These are phyloP conservation scores for Scomber scombrus DNA, from an alignment of 2,113 vertebrate genomes.

Conservation along the genomic window DNA sequence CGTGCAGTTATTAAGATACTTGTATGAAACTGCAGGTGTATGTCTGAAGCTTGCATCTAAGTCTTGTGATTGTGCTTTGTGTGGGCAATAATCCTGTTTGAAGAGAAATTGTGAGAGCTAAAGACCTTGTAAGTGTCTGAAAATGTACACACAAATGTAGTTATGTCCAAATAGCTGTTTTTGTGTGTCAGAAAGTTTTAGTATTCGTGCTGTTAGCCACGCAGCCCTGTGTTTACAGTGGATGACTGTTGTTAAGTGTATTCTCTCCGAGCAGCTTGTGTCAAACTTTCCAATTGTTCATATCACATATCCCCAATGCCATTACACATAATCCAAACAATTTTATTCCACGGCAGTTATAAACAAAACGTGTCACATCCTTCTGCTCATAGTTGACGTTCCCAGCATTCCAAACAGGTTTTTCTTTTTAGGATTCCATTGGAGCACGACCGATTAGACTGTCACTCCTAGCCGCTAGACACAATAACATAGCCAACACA, in stretches of 20 bases:
- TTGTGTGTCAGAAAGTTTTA: conserved; percentile 11
- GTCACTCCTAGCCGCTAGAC: conserved; percentile 59
- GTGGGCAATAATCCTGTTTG: not conserved
- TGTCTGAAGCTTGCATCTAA: not conserved
- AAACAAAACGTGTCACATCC: conserved; percentile 46
- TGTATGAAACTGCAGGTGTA: not conserved
- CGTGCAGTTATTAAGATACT: too few species aligned
- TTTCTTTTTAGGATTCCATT: conserved; percentile 45
- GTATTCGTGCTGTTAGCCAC: not conserved
- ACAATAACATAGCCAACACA: conserved; percentile 72
- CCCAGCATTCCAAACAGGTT: conserved; percentile 57
- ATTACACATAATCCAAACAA: conserved; percentile 63
- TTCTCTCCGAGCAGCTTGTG: conserved; percentile 30
- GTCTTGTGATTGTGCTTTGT: not conserved
- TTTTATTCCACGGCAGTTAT: conserved; percentile 29
- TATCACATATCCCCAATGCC: conserved; percentile 39
- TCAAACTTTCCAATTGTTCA: conserved; percentile 62
- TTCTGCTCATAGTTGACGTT: conserved; percentile 29
- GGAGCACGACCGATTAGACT: conserved; percentile 10
- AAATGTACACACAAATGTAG: not conserved
- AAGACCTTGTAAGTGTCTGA: not conserved
- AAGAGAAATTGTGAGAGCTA: not conserved
- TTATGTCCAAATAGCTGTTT: conserved; percentile 17
- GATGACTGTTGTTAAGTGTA: conserved; percentile 43
- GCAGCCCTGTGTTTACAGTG: conserved; percentile 48